Conservation (phyloP, 2,888 invertebrate species). For the Fragum fragum region DNA sequence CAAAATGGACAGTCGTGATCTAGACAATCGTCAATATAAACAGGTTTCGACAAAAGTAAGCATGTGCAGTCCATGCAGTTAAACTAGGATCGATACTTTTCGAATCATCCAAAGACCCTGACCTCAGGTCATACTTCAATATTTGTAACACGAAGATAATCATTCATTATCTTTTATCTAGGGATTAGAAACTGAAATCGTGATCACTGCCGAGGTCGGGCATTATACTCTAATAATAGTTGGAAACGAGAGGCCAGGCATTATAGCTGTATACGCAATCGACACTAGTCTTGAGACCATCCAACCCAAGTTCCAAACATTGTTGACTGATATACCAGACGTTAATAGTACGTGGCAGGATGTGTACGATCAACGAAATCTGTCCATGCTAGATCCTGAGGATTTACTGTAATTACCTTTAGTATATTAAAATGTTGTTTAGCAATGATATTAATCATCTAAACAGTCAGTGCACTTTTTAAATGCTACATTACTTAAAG, state of each 20-base stretch:
- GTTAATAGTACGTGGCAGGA: slow-evolving; percentile 62
- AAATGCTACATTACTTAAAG: too few relatives aligned
- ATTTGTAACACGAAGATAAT: too few relatives aligned
- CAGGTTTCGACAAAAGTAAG: too few relatives aligned
- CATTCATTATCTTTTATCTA: background rate
- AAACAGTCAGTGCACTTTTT: too few relatives aligned
- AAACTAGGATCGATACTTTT: too few relatives aligned
- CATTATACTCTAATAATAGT: slow-evolving; percentile 71
- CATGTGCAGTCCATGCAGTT: too few relatives aligned
- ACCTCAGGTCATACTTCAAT: too few relatives aligned
- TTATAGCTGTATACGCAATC: slow-evolving; percentile 73
- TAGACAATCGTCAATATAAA: too few relatives aligned
- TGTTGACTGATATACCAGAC: slow-evolving; percentile 54
- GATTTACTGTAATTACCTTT: slow-evolving; percentile 64
- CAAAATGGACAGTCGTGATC: too few relatives aligned
- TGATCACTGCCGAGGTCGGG: slow-evolving; percentile 17
- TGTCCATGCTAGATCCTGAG: slow-evolving; percentile 75
- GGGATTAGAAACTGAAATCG: background rate
- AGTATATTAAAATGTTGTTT: too few relatives aligned
- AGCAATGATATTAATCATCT: too few relatives aligned
- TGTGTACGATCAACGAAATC: slow-evolving; percentile 59
- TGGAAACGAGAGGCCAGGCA: slow-evolving; percentile 78
- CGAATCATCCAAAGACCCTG: too few relatives aligned
- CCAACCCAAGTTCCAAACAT: slow-evolving; percentile 70
- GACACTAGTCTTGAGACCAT: slow-evolving; percentile 47